phyloP scores from a whole-genome alignment of 2,888 invertebrate species.

The Phyllotreta striolata region DNA sequence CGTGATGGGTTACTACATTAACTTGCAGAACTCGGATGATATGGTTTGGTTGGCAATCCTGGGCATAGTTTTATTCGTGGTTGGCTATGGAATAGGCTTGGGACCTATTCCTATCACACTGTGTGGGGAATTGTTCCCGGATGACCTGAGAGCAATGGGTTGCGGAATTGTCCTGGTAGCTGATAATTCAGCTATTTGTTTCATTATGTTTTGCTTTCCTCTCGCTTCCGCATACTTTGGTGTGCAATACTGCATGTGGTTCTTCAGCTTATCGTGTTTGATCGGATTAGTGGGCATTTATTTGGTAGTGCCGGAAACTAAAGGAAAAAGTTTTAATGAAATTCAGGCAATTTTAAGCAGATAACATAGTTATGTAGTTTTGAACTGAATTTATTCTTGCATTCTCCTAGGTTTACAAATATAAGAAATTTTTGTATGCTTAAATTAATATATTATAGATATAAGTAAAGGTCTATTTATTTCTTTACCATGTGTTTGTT shows the following conservation, averaged over 20 bases:
- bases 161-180: constrained; percentile 32
- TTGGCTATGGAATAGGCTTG: constrained; percentile 73
- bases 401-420: background rate
- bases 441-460: too few species aligned
- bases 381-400: too few species aligned
- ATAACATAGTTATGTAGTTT: too few species aligned
- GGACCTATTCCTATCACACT: constrained; percentile 83
- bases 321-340: constrained; percentile 41
- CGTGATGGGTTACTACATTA: constrained; percentile 67
- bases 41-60: constrained; percentile 75
- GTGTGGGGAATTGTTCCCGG: constrained; percentile 81
- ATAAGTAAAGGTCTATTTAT: too few species aligned
- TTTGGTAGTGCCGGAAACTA: constrained; percentile 42
- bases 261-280: constrained; percentile 33
- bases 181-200: constrained; percentile 33
- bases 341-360: constrained; percentile 30
- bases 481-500: too few species aligned
- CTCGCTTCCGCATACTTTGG: constrained; percentile 29
- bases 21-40: constrained; percentile 61
- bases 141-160: constrained; percentile 76
- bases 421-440: background rate
- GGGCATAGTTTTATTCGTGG: constrained; percentile 74
- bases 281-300: constrained; percentile 34
- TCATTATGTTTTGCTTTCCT: constrained; percentile 43
- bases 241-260: constrained; percentile 36